Conservation (phyloP, 2,888 invertebrate species). For the Keiferia lycopersicella region DNA sequence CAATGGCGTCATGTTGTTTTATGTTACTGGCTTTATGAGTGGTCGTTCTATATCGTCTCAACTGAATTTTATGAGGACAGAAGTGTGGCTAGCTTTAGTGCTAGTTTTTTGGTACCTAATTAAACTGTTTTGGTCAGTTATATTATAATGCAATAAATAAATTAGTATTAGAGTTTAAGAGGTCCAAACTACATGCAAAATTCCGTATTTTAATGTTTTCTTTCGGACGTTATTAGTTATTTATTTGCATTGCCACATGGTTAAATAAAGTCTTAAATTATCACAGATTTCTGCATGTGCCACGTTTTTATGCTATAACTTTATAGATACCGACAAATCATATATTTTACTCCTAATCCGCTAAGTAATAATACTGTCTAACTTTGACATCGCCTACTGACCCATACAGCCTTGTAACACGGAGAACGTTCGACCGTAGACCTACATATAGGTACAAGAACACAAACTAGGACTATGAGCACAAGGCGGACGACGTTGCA, state of each 20-base stretch:
- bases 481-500: slow-evolving; percentile 1
- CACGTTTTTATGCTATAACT: too few species aligned
- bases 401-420: slow-evolving; percentile 3
- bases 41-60: slow-evolving; percentile 9
- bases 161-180: too few species aligned
- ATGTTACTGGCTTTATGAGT: slow-evolving; percentile 14
- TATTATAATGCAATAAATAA: too few species aligned
- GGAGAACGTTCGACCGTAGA: background rate
- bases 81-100: background rate
- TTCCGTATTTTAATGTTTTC: too few species aligned
- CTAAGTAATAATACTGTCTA: background rate
- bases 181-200: too few species aligned
- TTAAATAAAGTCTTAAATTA: too few species aligned
- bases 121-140: too few species aligned
- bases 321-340: too few species aligned
- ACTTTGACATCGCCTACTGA: background rate
- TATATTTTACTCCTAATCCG: background rate
- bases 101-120: background rate
- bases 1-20: slow-evolving; percentile 10
- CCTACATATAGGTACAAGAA: too few species aligned
- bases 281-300: too few species aligned
- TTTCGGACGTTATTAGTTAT: too few species aligned
- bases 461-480: background rate
- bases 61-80: slow-evolving; percentile 9
- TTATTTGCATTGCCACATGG: too few species aligned